Percentiles rank a stretch among this genome's conserved stretches.
These are phyloP conservation scores for Boloria euphrosyne DNA, from an alignment of 2,888 invertebrate genomes.

Conservation along the genomic window DNA sequence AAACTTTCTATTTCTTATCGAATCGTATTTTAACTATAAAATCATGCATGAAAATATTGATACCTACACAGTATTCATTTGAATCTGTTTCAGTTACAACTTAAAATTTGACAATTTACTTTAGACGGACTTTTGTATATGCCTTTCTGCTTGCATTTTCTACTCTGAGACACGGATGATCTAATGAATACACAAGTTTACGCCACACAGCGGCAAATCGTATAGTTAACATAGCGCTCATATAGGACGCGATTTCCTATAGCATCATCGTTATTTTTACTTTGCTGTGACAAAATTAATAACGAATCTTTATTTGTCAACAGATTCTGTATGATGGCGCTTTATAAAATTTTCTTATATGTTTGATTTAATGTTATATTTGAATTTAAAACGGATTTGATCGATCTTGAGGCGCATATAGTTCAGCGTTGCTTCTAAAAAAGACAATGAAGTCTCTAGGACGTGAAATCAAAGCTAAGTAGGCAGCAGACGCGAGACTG, in stretches of 20 bases:
- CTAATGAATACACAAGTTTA: conserved; percentile 53
- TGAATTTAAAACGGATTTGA: too few relatives aligned
- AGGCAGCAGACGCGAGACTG: conserved; percentile 24
- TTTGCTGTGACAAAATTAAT: conserved; percentile 21
- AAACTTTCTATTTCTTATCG: not conserved
- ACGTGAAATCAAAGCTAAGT: conserved; percentile 5
- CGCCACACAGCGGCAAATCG: conserved; percentile 36
- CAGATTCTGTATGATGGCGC: too few relatives aligned
- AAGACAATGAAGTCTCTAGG: not conserved
- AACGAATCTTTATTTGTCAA: not conserved
- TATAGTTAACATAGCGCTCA: conserved; percentile 14
- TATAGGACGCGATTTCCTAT: conserved; percentile 30
- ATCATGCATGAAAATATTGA: too few relatives aligned
- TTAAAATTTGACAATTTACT: not conserved
- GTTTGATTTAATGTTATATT: too few relatives aligned
- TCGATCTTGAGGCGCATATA: not conserved
- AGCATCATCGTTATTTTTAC: conserved; percentile 36
- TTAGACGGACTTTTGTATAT: not conserved
- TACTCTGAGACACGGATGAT: conserved; percentile 37
- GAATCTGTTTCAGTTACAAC: too few relatives aligned
- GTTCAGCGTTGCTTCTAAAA: not conserved
- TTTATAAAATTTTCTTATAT: too few relatives aligned
- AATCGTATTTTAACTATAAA: not conserved
- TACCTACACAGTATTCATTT: too few relatives aligned
- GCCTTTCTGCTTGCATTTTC: not conserved